These are phyloP conservation scores for Channa maculata DNA, from an alignment of 2,113 vertebrate genomes.

Conservation along the genomic window DNA sequence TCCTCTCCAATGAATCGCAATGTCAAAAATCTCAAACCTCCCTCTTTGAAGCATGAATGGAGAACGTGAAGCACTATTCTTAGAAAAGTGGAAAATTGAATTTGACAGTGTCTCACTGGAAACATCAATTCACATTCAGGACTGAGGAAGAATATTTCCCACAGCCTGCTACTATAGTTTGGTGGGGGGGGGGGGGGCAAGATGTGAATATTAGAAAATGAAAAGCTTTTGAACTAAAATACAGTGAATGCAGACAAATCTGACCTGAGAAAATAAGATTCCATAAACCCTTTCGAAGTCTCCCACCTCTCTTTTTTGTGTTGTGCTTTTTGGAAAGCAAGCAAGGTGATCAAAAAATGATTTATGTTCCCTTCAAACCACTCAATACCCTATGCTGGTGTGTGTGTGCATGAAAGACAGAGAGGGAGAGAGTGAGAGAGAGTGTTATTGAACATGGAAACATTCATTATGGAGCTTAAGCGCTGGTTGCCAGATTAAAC, in stretches of 20 bases:
- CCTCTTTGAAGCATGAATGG: slow-evolving; percentile 17
- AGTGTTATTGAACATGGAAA: slow-evolving; percentile 60
- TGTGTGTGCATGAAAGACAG: slow-evolving; percentile 29
- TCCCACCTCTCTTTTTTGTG: slow-evolving; percentile 22
- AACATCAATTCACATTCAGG: slow-evolving; percentile 36
- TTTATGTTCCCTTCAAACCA: slow-evolving; percentile 68
- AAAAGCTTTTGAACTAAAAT: slow-evolving; percentile 13
- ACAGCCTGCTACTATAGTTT: not conserved
- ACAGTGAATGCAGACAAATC: slow-evolving; percentile 23
- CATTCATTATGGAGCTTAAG: slow-evolving; percentile 66
- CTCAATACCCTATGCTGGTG: slow-evolving; percentile 54
- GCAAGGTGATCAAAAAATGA: slow-evolving; percentile 72
- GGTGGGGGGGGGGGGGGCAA: not conserved
- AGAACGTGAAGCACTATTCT: slow-evolving; percentile 5
- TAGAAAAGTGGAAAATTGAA: slow-evolving; percentile 36
- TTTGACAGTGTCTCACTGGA: slow-evolving; percentile 18
- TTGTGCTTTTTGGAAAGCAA: slow-evolving; percentile 39
- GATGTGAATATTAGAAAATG: slow-evolving; percentile 24
- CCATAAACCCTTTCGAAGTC: slow-evolving; percentile 18
- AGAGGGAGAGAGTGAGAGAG: not conserved
- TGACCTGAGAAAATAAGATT: slow-evolving; percentile 35
- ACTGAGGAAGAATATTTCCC: slow-evolving; percentile 9
- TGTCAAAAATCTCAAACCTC: slow-evolving; percentile 16
- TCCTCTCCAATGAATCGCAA: slow-evolving; percentile 21
- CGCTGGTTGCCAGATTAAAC: slow-evolving; percentile 65